Evolutionary conservation across 2,797 vertebrate genomes (phyloP).

Genomic region (Mormyrops boulengeri): DNA sequence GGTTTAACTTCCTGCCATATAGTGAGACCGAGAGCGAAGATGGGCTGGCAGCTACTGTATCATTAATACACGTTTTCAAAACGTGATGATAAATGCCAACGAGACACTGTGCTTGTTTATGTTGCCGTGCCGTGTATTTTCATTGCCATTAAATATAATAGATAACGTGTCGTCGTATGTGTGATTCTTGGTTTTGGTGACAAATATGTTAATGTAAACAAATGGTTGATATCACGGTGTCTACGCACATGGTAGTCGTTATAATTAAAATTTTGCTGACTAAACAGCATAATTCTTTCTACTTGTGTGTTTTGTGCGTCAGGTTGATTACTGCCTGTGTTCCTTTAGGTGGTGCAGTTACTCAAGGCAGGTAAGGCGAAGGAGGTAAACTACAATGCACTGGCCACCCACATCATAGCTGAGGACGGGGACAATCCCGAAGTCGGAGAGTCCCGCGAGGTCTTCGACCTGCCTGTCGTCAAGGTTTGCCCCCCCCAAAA

Average conservation of each 20-base stretch:
- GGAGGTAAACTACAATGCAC: conserved; percentile 92
- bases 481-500: conserved; percentile 64
- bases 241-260: background rate
- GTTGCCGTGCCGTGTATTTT: background rate
- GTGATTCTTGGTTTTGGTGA: background rate
- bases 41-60: background rate
- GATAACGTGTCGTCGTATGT: background rate
- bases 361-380: conserved; percentile 92
- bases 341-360: conserved; percentile 79
- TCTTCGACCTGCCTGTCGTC: conserved; percentile 93
- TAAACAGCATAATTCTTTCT: background rate
- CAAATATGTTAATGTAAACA: background rate
- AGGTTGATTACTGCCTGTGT: background rate
- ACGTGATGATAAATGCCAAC: background rate
- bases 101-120: background rate
- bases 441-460: conserved; percentile 91
- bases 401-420: conserved; percentile 93
- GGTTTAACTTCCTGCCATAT: conserved; percentile 47
- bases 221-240: background rate
- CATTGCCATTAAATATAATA: background rate
- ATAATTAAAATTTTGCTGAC: background rate
- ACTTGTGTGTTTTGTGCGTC: background rate
- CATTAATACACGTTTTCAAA: background rate
- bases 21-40: conserved; percentile 18
- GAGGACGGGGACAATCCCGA: conserved; percentile 95